Conservation (phyloP, 2,888 invertebrate species). For the Cataglyphis livida region DNA sequence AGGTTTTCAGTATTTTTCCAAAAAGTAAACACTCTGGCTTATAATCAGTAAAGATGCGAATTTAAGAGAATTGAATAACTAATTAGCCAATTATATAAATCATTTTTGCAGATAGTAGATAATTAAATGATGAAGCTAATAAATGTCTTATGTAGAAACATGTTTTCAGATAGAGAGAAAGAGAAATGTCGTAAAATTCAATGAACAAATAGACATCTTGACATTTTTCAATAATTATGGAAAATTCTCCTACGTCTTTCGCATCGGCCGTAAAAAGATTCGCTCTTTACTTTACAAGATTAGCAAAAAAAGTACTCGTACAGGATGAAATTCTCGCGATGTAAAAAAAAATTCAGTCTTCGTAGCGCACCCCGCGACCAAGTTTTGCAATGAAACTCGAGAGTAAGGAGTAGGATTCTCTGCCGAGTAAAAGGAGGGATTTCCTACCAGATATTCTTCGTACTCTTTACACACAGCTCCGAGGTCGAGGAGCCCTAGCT, state of each 20-base stretch:
- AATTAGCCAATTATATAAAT: background rate
- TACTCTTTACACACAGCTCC: conserved; percentile 33
- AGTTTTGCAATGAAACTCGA: conserved; percentile 53
- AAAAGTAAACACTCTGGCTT: background rate
- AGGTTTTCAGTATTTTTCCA: no score
- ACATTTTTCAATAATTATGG: conserved; percentile 38
- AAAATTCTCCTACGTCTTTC: conserved; percentile 40
- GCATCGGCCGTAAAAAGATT: conserved; percentile 44
- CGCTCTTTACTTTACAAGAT: conserved; percentile 51
- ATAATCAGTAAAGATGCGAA: background rate
- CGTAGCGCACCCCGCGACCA: conserved; percentile 31
- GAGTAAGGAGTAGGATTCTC: conserved; percentile 37
- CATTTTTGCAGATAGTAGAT: background rate
- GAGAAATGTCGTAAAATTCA: conserved; percentile 16
- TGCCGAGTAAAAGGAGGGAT: conserved; percentile 37
- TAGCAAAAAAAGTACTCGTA: conserved; percentile 50
- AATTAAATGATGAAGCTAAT: conserved; percentile 5
- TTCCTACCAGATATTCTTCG: conserved; percentile 46
- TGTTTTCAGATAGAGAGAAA: background rate
- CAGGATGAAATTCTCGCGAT: conserved; percentile 51
- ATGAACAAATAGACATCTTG: conserved; percentile 13
- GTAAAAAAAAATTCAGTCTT: conserved; percentile 46
- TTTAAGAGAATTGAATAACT: conserved; percentile 11
- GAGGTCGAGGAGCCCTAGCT: conserved; percentile 22
- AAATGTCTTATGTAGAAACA: background rate